Evolutionary conservation across 2,797 vertebrate genomes (phyloP).

Genomic region (Podarcis siculus): DNA sequence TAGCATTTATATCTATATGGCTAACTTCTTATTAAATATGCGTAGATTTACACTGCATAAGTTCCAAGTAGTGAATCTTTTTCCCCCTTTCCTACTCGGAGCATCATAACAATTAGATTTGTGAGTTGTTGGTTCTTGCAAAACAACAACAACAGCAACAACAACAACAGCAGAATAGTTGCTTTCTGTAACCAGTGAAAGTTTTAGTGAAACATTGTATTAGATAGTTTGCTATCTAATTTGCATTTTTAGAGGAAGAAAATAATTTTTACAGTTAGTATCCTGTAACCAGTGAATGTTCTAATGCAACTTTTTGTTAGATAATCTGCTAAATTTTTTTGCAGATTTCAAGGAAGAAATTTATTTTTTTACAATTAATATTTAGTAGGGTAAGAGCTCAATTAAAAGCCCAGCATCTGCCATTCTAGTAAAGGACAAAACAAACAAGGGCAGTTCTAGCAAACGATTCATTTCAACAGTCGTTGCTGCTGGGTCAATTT

Average conservation of each 20-base stretch:
- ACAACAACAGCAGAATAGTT: no score
- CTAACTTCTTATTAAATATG: background rate
- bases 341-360: background rate
- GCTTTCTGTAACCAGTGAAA: no score
- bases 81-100: background rate
- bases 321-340: background rate
- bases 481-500: conserved; percentile 2
- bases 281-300: background rate
- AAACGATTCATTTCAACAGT: background rate
- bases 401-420: conserved; percentile 2
- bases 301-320: background rate
- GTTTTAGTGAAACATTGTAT: no score
- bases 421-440: conserved; percentile 22
- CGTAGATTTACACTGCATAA: background rate
- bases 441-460: background rate
- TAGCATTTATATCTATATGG: background rate
- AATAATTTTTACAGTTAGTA: no score
- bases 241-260: no score
- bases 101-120: background rate
- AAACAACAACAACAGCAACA: no score
- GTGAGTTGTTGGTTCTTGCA: background rate
- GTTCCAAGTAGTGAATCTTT: background rate
- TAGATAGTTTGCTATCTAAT: no score
- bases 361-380: background rate
- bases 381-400: conserved; percentile 15